These are phyloP conservation scores for Pleuronectes platessa DNA, from an alignment of 2,113 vertebrate species.

Conservation along the genomic window DNA sequence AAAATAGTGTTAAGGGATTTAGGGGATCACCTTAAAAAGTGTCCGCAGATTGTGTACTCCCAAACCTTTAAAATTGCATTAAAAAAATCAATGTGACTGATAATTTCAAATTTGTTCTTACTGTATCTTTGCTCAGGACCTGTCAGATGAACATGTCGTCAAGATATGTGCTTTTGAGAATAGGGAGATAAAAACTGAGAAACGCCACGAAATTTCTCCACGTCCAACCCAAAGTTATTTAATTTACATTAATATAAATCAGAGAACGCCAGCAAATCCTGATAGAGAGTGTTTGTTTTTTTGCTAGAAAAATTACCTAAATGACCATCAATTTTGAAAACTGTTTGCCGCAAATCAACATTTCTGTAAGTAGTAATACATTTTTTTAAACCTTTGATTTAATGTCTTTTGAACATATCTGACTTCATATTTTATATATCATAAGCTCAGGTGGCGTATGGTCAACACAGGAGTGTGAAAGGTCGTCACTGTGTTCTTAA, in stretches of 20 bases:
- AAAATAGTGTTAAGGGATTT: neutral
- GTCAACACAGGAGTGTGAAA: no score
- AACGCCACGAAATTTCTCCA: conserved; percentile 1
- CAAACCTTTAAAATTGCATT: neutral
- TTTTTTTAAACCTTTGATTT: no score
- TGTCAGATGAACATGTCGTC: neutral
- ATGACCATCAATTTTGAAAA: no score
- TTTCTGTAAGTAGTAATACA: no score
- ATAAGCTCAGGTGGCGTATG: no score
- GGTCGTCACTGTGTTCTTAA: no score
- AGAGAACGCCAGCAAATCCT: neutral
- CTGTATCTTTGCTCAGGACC: neutral
- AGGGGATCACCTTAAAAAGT: neutral
- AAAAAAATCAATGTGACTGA: neutral
- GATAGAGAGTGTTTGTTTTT: neutral
- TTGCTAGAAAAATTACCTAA: neutral
- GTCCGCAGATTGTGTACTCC: neutral
- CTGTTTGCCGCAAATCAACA: no score
- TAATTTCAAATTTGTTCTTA: neutral
- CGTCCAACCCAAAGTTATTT: neutral
- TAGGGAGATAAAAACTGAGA: neutral
- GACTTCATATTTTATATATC: no score
- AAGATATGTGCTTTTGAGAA: neutral
- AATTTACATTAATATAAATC: neutral
- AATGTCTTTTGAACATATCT: no score